Percentiles rank a stretch among this genome's conserved stretches.
Conservation (phyloP, 1,140 invertebrate genomes). For the Zaprionus capensis region DNA sequence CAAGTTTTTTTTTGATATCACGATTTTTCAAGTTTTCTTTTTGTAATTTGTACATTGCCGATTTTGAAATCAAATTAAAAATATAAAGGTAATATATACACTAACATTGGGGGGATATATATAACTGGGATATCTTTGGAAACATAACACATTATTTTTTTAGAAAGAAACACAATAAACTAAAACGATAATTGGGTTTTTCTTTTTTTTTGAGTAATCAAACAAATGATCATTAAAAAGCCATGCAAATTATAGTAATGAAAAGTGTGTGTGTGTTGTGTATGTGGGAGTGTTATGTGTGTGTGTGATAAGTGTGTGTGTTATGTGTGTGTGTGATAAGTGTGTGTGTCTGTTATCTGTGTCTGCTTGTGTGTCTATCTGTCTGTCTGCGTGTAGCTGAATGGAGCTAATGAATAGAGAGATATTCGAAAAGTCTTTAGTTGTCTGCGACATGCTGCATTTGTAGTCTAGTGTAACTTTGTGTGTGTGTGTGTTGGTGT, state of each 20-base stretch:
- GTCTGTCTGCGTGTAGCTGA: constrained; percentile 26
- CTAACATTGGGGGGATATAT: constrained; percentile 45
- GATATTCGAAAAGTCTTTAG: constrained; percentile 9
- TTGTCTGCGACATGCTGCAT: constrained; percentile 10
- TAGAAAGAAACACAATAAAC: constrained; percentile 42
- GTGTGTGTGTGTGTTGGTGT: constrained; percentile 21
- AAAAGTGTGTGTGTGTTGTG: constrained; percentile 20
- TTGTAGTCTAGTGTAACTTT: constrained; percentile 22
- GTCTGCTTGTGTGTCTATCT: constrained; percentile 11
- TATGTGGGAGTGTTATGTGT: constrained; percentile 20
- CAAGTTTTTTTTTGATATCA: constrained; percentile 51
- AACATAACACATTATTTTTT: constrained; percentile 40
- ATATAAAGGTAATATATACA: constrained; percentile 38
- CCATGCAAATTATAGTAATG: constrained; percentile 71
- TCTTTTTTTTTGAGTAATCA: constrained; percentile 27
- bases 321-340: constrained; percentile 1
- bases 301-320: background rate
- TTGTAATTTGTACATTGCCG: constrained; percentile 7
- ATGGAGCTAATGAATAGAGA: constrained; percentile 16
- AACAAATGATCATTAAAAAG: constrained; percentile 68
- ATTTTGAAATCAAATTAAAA: constrained; percentile 37
- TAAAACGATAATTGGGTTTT: constrained; percentile 26
- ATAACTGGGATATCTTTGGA: constrained; percentile 32
- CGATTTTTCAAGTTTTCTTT: constrained; percentile 36
- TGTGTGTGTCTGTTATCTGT: background rate